Evolutionary conservation across 2,888 invertebrate species (phyloP), one percentile per base, ranked within the genome.

Genomic region (Drosophila neonasuta): DNA sequence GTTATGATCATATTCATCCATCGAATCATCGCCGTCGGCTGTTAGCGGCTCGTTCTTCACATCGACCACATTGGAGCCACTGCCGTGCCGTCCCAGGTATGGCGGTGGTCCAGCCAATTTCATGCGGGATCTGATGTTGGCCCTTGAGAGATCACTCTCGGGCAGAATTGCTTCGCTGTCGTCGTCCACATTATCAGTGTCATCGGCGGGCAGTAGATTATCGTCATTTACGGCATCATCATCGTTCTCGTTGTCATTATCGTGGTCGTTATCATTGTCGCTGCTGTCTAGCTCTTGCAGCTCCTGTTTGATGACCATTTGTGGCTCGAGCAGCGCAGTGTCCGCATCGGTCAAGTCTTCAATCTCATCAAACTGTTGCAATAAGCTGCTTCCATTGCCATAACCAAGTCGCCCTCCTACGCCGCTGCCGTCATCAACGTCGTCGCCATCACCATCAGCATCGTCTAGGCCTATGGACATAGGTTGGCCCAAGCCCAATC

Each of bases 251-350:
- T 62, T 70, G 2, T 70, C 64, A 13, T 63, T 54, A 13, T 68
- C 67, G 15, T 62, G 48, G 2, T 64, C 62, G n/a, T 62, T 70
- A 1, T 71, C 59, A 15, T 77, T 79, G 51, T 81, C 77, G 48
- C 78, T 82, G 41, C 82, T 71, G 1, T 80, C 87, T 5, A 78
- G 11, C 24, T 88, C 85, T 8, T 69, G 74, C 15, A 79, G 73
- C 68, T 89, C 89, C 45, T 87, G 82, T 56, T 89, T 89, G 54
- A 89, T 87, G 20, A 89, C 87, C 77, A 88, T 86, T 61, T 89
- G 87, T 8, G 89, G 89, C 65, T 80, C 87, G 11, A 89, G 68
- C 55, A 89, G 60, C n/a, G 86, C 77, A 30, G 84, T 86, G 48
- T 88, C 88, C 4, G 80, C 80, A 65, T 88, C 88, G 11, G 86